A percentile compares a stretch with the other conserved stretches of the same genome.
Conservation (phyloP, 2,113 vertebrate genomes). For the Carollia perspicillata region DNA sequence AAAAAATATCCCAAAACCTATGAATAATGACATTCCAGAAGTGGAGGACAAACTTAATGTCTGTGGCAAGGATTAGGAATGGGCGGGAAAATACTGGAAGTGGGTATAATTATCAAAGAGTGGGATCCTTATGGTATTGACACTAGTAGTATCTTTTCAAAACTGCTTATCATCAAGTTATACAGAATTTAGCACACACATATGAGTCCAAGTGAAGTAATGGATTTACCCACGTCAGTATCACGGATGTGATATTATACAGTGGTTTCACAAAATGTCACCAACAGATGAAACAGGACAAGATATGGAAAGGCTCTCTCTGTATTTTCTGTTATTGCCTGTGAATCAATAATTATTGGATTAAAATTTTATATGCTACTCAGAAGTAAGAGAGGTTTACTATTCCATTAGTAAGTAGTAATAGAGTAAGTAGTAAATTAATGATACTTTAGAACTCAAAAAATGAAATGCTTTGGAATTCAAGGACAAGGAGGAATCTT, state of each 20-base stretch:
- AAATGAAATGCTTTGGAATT: background rate
- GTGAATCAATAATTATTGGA: background rate
- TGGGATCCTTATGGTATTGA: background rate
- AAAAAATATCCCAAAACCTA: background rate
- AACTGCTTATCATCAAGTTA: background rate
- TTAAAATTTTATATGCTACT: background rate
- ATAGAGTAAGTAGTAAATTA: background rate
- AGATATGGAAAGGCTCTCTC: background rate
- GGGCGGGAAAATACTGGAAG: background rate
- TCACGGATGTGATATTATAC: background rate
- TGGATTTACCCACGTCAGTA: background rate
- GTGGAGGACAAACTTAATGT: background rate
- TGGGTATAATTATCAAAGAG: background rate
- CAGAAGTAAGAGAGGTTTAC: background rate
- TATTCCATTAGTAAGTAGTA: background rate
- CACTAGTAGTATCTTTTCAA: background rate
- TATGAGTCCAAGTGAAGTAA: background rate
- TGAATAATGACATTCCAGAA: background rate
- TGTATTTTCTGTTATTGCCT: background rate
- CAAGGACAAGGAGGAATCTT: background rate
- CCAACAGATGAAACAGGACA: background rate
- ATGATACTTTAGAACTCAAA: background rate
- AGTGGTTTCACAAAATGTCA: background rate
- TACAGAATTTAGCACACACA: background rate
- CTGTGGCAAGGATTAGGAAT: background rate